Conservation (phyloP, 2,888 invertebrate species). For the Colostygia pectinataria region DNA sequence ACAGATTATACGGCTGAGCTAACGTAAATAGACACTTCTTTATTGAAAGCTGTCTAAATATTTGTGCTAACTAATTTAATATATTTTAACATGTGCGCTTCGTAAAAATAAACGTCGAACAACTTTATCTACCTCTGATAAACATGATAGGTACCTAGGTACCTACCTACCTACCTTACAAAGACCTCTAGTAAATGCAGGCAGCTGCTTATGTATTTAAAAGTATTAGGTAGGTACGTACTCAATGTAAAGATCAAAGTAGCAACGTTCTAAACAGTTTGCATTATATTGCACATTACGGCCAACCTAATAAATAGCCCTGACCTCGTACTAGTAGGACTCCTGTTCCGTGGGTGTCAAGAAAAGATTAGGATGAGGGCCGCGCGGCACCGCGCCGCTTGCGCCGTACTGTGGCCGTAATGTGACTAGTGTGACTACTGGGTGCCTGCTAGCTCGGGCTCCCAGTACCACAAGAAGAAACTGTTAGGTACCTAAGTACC, state of each 20-base stretch:
- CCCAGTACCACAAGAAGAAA: too few species aligned
- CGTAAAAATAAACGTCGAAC: slow-evolving; percentile 33
- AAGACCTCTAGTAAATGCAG: too few species aligned
- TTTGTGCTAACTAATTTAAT: slow-evolving; percentile 46
- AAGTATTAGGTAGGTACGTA: too few species aligned
- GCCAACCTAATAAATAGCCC: slow-evolving; percentile 41
- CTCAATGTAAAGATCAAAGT: too few species aligned
- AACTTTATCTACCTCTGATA: too few species aligned
- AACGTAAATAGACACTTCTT: slow-evolving; percentile 15
- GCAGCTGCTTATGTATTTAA: too few species aligned
- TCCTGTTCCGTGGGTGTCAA: slow-evolving; percentile 11
- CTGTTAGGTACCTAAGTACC: too few species aligned
- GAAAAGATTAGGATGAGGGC: slow-evolving; percentile 23
- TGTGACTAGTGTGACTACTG: too few species aligned
- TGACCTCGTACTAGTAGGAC: slow-evolving; percentile 42
- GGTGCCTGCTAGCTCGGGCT: too few species aligned
- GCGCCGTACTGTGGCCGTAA: neutral
- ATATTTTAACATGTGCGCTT: slow-evolving; percentile 40
- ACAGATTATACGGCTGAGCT: slow-evolving; percentile 4
- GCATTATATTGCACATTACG: slow-evolving; percentile 25
- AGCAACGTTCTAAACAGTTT: too few species aligned
- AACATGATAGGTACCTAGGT: neutral
- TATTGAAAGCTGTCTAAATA: slow-evolving; percentile 48
- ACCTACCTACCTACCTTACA: neutral
- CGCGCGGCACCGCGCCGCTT: neutral